A percentile compares a stretch with the other conserved stretches of the same genome.
Evolutionary conservation across 2,113 vertebrate genomes (phyloP).

Genomic region (Atractosteus spatula): DNA sequence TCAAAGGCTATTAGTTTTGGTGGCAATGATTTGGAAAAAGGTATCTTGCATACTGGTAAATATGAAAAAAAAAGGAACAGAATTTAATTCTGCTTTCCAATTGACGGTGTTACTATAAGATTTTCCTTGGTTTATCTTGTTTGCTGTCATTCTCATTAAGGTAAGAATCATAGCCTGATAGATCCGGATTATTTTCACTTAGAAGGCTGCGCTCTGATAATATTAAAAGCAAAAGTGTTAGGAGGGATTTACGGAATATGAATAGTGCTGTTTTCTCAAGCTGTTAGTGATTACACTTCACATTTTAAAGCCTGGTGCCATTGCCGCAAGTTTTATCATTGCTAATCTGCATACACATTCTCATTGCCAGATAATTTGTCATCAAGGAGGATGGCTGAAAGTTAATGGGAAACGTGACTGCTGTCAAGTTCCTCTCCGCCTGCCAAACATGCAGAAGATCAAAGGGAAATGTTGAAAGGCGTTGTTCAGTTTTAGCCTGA

Average conservation of each 20-base stretch:
- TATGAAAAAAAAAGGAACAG: neutral
- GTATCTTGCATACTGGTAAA: neutral
- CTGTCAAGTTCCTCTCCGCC: constrained; percentile 37
- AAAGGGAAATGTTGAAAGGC: constrained; percentile 67
- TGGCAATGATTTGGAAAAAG: constrained; percentile 14
- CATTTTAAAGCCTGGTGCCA: constrained; percentile 6
- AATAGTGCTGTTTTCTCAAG: constrained; percentile 37
- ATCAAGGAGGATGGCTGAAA: constrained; percentile 21
- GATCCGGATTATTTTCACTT: constrained; percentile 46
- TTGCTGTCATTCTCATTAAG: constrained; percentile 37
- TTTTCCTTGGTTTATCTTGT: constrained; percentile 39
- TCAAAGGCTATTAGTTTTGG: constrained; percentile 25
- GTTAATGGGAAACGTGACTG: constrained; percentile 29
- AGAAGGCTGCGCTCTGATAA: constrained; percentile 14
- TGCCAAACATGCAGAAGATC: constrained; percentile 52
- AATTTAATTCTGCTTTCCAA: constrained; percentile 36
- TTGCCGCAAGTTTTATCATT: constrained; percentile 27
- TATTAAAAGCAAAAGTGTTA: constrained; percentile 36
- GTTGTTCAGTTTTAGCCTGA: constrained; percentile 30
- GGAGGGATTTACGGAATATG: constrained; percentile 32
- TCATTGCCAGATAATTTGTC: constrained; percentile 38
- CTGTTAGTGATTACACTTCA: constrained; percentile 1
- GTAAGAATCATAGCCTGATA: constrained; percentile 33
- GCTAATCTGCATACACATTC: constrained; percentile 31
- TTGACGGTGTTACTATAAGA: constrained; percentile 33